A percentile compares a stretch with the other conserved stretches of the same genome.
phyloP scores from a whole-genome alignment of 2,888 invertebrate genomes.

The Synergus japonicus region DNA sequence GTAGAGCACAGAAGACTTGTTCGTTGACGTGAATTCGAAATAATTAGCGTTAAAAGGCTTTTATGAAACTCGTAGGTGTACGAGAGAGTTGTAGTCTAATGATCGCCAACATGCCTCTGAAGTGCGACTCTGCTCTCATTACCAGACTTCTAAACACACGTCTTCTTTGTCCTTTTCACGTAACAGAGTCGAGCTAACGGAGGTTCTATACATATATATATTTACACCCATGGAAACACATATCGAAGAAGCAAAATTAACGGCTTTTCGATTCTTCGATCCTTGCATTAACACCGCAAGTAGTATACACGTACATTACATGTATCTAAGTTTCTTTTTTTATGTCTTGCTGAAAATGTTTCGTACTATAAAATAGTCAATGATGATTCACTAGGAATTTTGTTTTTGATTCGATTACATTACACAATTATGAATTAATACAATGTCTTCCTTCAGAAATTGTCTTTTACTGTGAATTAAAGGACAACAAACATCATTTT shows the following conservation, averaged over 20 bases:
- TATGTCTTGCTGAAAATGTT: neutral
- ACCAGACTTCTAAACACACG: constrained; percentile 21
- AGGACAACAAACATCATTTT: too few species aligned
- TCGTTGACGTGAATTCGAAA: constrained; percentile 38
- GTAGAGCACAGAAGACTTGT: neutral
- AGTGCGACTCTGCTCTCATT: constrained; percentile 33
- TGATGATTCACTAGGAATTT: neutral
- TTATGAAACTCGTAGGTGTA: constrained; percentile 12
- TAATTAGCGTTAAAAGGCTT: constrained; percentile 23
- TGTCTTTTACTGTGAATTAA: too few species aligned
- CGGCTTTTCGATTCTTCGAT: constrained; percentile 22
- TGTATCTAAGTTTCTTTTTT: constrained; percentile 26
- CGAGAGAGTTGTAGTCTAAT: constrained; percentile 35
- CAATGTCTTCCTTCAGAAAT: too few species aligned
- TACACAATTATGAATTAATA: too few species aligned
- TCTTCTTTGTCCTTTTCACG: constrained; percentile 30
- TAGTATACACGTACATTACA: constrained; percentile 18
- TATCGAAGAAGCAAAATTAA: constrained; percentile 40
- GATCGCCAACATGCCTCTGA: constrained; percentile 34
- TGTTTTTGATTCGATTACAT: neutral
- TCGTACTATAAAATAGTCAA: neutral
- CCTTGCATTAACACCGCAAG: constrained; percentile 13
- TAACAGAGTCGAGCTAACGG: constrained; percentile 26
- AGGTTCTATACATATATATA: constrained; percentile 35
- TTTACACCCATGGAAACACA: constrained; percentile 34